Evolutionary conservation across 2,113 vertebrate genomes (phyloP), one percentile per base, ranked within the genome.

Genomic region (Hippocampus comes): DNA sequence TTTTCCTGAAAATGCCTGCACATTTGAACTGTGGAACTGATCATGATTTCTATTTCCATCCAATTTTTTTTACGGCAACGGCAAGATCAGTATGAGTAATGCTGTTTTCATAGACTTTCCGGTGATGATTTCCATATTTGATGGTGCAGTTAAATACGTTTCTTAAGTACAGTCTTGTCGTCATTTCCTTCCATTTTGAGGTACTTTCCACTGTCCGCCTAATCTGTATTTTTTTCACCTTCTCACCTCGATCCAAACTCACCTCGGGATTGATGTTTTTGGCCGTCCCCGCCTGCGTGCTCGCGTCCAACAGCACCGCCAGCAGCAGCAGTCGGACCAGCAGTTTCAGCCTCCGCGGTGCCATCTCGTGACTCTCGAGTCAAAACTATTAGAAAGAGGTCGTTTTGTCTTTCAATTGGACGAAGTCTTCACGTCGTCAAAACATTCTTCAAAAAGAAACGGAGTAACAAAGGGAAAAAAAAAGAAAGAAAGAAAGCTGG

Each of bases 241-340:
- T 59, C 4, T 12, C 12, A 8, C 17, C 3, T 30, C 15, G 18
- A 7, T 66, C 14, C 6, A 4, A 53, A 71, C 86, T 87, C 75
- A 93, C 92, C 91, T 93, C 89, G 8, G 92, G 88, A 48, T 91
- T 92, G 21, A 87, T 1, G 0, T 89, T 84, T 66, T 78, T 64
- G 55, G 88, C 79, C 53, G 88, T 81, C 4, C 75, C 82, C 63
- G 83, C 88, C 0, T 87, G 88, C 12, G 77, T 86, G 63, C 88
- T 83, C 73, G 78, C 68, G 69, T 88, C 83, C 83, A 80, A 85
- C 56, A 82, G 64, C 78, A 85, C 71, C 12, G 81, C 83, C 82
- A 90, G 77, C 86, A 91, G 73, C 83, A 89, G 74, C 81, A 91
- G 76, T 55, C 76, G 87, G 60, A 83, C 57, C 2, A 82, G 63